phyloP scores from a whole-genome alignment of 2,113 vertebrate species.

The Phyllopteryx taeniolatus region DNA sequence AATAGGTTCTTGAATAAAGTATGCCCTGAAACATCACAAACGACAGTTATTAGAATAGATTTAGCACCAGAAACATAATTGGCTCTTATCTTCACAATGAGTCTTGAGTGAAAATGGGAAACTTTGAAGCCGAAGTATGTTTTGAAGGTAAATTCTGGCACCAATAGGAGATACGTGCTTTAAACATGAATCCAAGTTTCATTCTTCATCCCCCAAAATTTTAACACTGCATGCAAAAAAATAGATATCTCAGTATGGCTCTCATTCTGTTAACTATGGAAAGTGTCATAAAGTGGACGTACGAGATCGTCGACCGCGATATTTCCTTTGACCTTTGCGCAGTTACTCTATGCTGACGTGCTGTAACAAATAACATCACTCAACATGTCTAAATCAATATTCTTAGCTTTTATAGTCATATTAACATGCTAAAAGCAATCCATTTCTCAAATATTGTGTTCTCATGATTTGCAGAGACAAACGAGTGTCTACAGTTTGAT shows the following conservation, averaged over 20 bases:
- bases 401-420: not conserved
- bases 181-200: no score
- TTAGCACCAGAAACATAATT: no score
- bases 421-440: not conserved
- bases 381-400: not conserved
- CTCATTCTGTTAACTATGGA: not conserved
- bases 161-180: no score
- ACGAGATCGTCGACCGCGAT: not conserved
- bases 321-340: not conserved
- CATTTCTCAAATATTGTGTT: not conserved
- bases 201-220: not conserved
- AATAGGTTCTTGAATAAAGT: no score
- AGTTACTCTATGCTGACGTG: not conserved
- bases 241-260: no score
- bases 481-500: slow-evolving; percentile 93
- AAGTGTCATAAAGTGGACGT: not conserved
- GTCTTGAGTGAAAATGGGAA: no score
- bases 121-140: no score
- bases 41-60: no score
- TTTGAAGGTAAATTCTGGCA: no score
- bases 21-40: no score
- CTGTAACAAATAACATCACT: not conserved
- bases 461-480: slow-evolving; percentile 77
- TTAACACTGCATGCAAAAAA: not conserved
- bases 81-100: no score